Base-by-base conservation (phyloP, 2,888 invertebrate genomes). In the Maniola hyperantus region DNA sequence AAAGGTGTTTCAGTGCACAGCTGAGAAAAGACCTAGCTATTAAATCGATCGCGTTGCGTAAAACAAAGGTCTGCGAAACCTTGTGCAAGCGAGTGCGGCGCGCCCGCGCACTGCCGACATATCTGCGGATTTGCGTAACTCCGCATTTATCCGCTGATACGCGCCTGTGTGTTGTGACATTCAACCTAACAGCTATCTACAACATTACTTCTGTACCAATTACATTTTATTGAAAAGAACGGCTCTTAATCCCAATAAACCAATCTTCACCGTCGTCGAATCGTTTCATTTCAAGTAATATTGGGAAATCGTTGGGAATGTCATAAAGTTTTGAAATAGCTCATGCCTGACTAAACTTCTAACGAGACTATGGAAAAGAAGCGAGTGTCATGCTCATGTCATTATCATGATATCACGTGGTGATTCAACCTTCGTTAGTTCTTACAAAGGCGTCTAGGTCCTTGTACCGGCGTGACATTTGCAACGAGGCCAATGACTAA, bases 11-110 rank as follows among this genome's bases (percentile, higher is more conserved):
- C 81, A 80, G 84, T 83, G 81, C 83, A 83, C 85, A 85, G 87
- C 87, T 89, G 87, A 85, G 89, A 89, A 89, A 89, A 90, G 85
- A 88, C 85, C 87, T 84, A 84, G 86, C 87, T 88, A 87, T 91
- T 91, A 89, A 91, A 90, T 89, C 89, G 90, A 91, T 89, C 88
- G 82, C 82, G 89, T 92, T 92, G 91, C 91, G 90, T 91, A 91
- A 92, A 92, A 92, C 92, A 92, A 92, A 92, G 92, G 91, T 92
- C 91, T 91, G 90, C 86, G 84, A 88, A 91, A 86, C 89, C 91
- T 91, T 91, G 92, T 91, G 91, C 89, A 92, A 91, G 90, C 90
- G 88, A 85, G 87, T 87, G 86, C 84, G 74, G 88, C 88, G 88
- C 89, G 89, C 87, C 86, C 84, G 87, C 87, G 83, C 77, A 66